These are phyloP conservation scores for Drosophila insularis DNA, from an alignment of 1,140 invertebrate genomes.

Conservation along the genomic window DNA sequence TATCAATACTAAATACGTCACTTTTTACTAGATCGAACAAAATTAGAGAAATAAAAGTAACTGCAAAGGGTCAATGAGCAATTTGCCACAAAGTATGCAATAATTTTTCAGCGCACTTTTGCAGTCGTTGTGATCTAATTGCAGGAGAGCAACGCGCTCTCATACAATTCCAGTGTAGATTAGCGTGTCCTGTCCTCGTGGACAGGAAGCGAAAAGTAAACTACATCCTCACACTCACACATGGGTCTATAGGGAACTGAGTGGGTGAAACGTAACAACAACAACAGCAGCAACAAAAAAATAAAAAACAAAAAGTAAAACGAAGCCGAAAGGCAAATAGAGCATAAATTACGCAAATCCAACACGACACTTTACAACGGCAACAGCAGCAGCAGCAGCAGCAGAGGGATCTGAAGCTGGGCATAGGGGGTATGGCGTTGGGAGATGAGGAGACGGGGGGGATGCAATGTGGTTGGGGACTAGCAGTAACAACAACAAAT, in stretches of 20 bases:
- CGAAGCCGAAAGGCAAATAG: conserved; percentile 80
- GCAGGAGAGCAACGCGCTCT: background rate
- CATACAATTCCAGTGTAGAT: conserved; percentile 2
- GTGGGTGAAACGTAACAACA: conserved; percentile 44
- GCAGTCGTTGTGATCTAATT: background rate
- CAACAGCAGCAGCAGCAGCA: conserved; percentile 16
- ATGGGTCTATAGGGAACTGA: background rate
- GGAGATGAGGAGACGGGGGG: background rate
- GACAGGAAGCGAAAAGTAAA: conserved; percentile 13
- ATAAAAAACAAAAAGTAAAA: conserved; percentile 63
- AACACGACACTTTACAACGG: conserved; percentile 69
- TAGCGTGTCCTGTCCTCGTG: conserved; percentile 5
- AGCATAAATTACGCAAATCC: conserved; percentile 81
- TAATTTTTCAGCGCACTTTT: background rate
- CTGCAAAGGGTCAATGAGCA: too few relatives aligned
- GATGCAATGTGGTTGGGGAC: background rate
- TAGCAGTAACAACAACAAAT: conserved; percentile 65
- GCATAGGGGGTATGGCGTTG: background rate
- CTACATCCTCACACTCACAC: background rate
- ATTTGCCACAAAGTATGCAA: too few relatives aligned
- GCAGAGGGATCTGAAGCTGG: conserved; percentile 1
- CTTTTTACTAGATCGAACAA: too few relatives aligned
- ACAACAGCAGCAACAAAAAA: conserved; percentile 26
- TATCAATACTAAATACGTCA: too few relatives aligned
- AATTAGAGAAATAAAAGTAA: too few relatives aligned